Evolutionary conservation across 2,888 invertebrate genomes (phyloP), one percentile per base, ranked within the genome.

Genomic region (Luperina nickerlii): DNA sequence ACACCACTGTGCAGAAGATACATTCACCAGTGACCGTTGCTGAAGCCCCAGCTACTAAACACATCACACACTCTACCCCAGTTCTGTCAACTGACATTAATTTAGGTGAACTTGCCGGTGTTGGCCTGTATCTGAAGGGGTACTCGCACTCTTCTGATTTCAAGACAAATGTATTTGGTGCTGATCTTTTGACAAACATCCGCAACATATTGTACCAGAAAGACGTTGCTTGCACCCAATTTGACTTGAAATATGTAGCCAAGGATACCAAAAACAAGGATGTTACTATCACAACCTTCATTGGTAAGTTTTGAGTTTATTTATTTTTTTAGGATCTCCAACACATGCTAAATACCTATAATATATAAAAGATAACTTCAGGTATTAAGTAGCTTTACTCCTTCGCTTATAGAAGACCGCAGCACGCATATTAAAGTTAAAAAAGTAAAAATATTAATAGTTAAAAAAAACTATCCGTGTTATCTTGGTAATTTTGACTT

Each of bases 1-100:
- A 97, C 94, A 97, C 97, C 8, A 94, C 97, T 3, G 96, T 94
- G 85, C 96, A 97, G 88, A 96, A 97, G 87, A 97, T 97, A 82
- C 94, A 97, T 65, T 93, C 95, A 20, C 91, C 97, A 57, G 93
- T 96, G 68, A 97, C 98, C 8, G 92, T 97, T 38, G 92, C 96
- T 45, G 95, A 95, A 72, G 95, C 96, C 75, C 92, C 95, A 24
- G 92, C 95, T 67, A 96, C 97, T 13, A 96, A 97, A 88, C 78
- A 97, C 4, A 93, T 97, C 69, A 91, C 89, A 70, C 94, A 92
- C 24, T 91, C 87, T 75, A 92, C 88, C 83, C 95, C 91, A 90
- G 92, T 90, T n/a, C 89, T 89, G 27, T 90, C 89, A 69, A 82
- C 92, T 76, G 92, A 94, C 84, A 85, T 90, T 87, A 97, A 90